These are phyloP conservation scores for Ctenopoma multispine DNA, from an alignment of 2,797 vertebrate genomes.

Conservation along the genomic window DNA sequence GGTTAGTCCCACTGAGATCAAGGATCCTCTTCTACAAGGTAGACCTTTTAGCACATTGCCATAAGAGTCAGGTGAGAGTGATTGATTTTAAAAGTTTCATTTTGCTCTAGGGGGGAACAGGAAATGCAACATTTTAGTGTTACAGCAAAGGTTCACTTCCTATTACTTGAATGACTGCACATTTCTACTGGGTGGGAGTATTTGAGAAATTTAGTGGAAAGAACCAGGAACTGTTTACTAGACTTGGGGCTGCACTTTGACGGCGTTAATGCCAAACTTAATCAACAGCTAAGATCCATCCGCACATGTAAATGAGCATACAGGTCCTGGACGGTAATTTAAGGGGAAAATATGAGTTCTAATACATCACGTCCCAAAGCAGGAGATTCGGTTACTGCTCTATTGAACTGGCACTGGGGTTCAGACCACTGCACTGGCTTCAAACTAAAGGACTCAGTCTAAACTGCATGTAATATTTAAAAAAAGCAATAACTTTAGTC, in stretches of 20 bases:
- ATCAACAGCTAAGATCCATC: neutral
- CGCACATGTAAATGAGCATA: neutral
- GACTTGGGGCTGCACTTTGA: neutral
- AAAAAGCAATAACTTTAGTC: constrained; percentile 13
- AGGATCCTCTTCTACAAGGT: constrained; percentile 27
- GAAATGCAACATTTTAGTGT: constrained; percentile 1
- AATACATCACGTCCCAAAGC: constrained; percentile 12
- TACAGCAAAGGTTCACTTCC: neutral
- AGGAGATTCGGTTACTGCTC: neutral
- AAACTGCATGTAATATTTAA: constrained; percentile 13
- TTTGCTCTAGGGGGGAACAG: neutral
- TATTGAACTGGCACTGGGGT: neutral
- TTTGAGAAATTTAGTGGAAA: neutral
- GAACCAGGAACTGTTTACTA: neutral
- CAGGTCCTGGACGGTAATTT: neutral
- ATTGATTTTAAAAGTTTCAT: constrained; percentile 21
- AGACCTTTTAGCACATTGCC: constrained; percentile 25
- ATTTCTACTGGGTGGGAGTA: neutral
- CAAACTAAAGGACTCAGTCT: neutral
- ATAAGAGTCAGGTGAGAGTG: constrained; percentile 7
- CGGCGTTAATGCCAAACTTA: neutral
- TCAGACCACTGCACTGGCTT: neutral
- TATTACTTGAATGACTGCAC: neutral
- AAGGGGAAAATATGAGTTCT: neutral
- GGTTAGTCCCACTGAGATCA: constrained; percentile 54